Percentiles rank a stretch among this genome's conserved stretches.
Conservation (phyloP, 2,797 vertebrate genomes). For the Argya squamiceps region DNA sequence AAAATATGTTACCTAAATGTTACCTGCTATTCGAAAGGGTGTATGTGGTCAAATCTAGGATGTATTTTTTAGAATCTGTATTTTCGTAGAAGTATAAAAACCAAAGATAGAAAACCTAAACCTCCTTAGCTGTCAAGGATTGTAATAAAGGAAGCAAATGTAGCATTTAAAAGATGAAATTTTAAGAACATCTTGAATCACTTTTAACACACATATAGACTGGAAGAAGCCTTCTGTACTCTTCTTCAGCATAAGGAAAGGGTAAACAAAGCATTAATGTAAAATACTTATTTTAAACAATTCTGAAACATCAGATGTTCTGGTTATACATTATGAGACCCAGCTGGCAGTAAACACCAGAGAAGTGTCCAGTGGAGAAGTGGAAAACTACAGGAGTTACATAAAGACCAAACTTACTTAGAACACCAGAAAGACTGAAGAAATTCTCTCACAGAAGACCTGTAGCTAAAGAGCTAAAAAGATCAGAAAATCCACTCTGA, state of each 20-base stretch:
- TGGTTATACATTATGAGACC: neutral
- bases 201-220: neutral
- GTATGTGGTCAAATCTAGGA: neutral
- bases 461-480: neutral
- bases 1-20: neutral
- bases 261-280: neutral
- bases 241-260: neutral
- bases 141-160: neutral
- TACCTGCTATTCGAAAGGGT: neutral
- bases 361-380: neutral
- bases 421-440: neutral
- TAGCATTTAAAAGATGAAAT: neutral
- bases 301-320: neutral
- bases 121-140: neutral
- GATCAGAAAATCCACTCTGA: neutral
- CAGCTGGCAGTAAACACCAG: neutral
- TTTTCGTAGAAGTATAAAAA: neutral
- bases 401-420: neutral
- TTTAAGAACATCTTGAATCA: neutral
- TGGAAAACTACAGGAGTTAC: neutral
- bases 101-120: neutral
- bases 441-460: neutral
- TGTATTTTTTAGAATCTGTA: neutral
- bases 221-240: neutral
- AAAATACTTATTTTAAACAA: neutral